Evolutionary conservation across 2,888 invertebrate genomes (phyloP), one percentile per base, ranked within the genome.

Genomic region (Epistrophe grossulariae): DNA sequence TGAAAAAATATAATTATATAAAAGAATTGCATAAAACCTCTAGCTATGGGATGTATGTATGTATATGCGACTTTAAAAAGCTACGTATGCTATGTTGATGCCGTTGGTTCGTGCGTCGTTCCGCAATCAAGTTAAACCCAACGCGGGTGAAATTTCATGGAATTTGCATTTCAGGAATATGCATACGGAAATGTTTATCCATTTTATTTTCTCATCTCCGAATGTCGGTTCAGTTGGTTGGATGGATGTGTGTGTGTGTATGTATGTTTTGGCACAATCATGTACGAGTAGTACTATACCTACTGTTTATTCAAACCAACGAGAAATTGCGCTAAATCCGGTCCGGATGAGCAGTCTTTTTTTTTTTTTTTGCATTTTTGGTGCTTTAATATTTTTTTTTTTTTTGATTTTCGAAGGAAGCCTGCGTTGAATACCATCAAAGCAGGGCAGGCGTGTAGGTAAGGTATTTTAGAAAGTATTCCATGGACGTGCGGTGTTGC

Each of bases 161-260:
- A 73, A 73, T 73, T 73, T 73, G 48, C 48, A 60, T 73, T 73
- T 40, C 52, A 17, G 31, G 35, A 48, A 48, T 72, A 48, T 59
- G 15, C 10, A 24, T 24, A 31, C 8, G 59, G 28, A 43, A 38
- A 71, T 71, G 71, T 71, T 57, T 55, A 45, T 60, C 43, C 45
- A 0, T 68, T 50, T 50, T 50, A 68, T 68, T 68, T 68, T 68
- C 35, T 59, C 59, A 60, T 72, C 59, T 48, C 45, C 48, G 15
- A 68, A 50, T 68, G 68, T 68, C 48, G 66, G 64, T 62, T 28
- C 0, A n/a, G 15, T 43, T n/a, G 28, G 28, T 1, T 31, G 0
- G n/a, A 7, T 31, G 38, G 8, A 9, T 24, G 28, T 35, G 35
- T 6, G 17, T 35, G 17, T 59, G 10, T 24, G 28, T 35, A 17